Evolutionary conservation across 1,140 invertebrate genomes (phyloP).

Genomic region (Marisa cornuarietis): DNA sequence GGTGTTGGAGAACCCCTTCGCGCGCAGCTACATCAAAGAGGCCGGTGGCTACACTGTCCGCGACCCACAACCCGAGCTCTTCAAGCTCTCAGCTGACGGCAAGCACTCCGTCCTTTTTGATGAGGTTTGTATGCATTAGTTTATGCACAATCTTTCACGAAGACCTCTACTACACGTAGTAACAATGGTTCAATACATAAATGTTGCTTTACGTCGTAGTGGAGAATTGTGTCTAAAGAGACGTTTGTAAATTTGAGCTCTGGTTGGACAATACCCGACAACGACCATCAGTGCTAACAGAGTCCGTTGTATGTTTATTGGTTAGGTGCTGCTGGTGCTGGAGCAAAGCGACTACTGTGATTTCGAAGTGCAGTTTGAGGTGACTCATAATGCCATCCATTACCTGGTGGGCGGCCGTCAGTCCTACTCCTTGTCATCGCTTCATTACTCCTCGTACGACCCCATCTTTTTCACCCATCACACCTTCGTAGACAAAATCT

Average conservation of each 20-base stretch:
- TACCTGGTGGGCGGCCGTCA: constrained; percentile 38
- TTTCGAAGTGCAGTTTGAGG: constrained; percentile 39
- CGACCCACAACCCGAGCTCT: constrained; percentile 20
- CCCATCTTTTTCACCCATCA: constrained; percentile 32
- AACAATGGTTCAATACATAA: no score
- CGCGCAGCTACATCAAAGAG: constrained; percentile 7
- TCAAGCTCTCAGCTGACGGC: constrained; percentile 1
- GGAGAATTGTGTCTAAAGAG: no score
- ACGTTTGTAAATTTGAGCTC: no score
- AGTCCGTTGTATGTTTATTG: no score
- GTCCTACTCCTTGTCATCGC: constrained; percentile 29
- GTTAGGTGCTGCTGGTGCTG: constrained; percentile 12
- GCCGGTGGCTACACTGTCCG: constrained; percentile 21
- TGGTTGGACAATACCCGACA: no score
- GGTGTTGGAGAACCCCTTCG: constrained; percentile 10
- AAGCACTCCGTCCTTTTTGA: constrained; percentile 23
- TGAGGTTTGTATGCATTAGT: background rate
- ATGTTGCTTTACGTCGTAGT: no score
- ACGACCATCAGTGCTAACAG: no score
- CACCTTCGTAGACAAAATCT: constrained; percentile 30
- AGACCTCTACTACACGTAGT: no score
- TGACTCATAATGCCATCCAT: constrained; percentile 37
- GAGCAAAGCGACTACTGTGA: constrained; percentile 30
- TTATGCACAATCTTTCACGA: no score
- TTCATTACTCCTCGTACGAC: constrained; percentile 32